Evolutionary conservation across 92 coral and sea anemone species (phyloP).

Genomic region (Blastomussa wellsi): DNA sequence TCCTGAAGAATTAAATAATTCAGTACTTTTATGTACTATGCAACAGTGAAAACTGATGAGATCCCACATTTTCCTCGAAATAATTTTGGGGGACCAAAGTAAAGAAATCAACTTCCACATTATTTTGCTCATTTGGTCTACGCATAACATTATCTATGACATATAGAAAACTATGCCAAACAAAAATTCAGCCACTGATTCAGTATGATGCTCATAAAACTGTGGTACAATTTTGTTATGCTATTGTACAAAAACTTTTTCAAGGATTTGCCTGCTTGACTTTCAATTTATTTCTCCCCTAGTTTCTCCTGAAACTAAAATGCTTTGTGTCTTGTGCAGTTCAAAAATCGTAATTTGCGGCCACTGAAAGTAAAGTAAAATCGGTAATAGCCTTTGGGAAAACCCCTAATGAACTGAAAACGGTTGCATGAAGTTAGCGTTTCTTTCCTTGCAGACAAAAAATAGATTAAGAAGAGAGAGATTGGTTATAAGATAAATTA

Average conservation of each 20-base stretch:
- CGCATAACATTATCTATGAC: neutral
- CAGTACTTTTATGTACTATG: neutral
- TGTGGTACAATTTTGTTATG: neutral
- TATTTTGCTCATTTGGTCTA: neutral
- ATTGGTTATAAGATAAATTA: neutral
- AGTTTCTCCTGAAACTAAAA: neutral
- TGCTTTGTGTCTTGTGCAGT: neutral
- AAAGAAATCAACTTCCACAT: neutral
- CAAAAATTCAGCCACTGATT: neutral
- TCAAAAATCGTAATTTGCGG: neutral
- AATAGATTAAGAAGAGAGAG: neutral
- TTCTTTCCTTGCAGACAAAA: slow-evolving; percentile 1
- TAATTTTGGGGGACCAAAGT: neutral
- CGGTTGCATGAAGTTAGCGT: slow-evolving; percentile 26
- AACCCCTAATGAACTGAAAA: slow-evolving; percentile 33
- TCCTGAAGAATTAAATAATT: neutral
- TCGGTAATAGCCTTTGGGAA: slow-evolving; percentile 31
- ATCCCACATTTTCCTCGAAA: neutral
- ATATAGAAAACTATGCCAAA: neutral
- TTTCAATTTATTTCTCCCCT: neutral
- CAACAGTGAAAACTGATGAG: neutral
- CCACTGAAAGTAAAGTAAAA: slow-evolving; percentile 1
- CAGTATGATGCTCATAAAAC: neutral
- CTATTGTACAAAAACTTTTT: neutral
- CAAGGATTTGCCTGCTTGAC: neutral